Conservation (phyloP, 2,797 vertebrate genomes). For the Lutra lutra region DNA sequence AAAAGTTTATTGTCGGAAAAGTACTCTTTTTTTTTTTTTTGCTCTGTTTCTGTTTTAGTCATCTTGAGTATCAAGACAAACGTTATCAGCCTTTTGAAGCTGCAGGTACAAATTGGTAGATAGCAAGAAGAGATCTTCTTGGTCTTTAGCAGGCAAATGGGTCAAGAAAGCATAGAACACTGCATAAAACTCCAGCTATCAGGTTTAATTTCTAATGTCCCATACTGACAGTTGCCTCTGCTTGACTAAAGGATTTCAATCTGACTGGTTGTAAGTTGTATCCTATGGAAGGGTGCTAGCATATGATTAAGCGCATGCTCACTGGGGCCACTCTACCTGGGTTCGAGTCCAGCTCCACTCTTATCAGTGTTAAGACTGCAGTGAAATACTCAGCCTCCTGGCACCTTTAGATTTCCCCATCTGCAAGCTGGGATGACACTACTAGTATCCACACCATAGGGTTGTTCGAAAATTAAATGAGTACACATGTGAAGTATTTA, state of each 20-base stretch:
- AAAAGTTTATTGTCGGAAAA: not conserved
- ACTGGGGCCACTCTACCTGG: not conserved
- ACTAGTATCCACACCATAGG: not conserved
- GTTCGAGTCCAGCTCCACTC: not conserved
- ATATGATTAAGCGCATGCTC: not conserved
- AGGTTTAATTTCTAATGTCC: not conserved
- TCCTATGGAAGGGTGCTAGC: not conserved
- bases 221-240: not conserved
- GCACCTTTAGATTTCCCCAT: not conserved
- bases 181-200: not conserved
- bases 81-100: not conserved
- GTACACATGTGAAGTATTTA: not conserved
- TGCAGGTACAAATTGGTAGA: not conserved
- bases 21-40: not conserved
- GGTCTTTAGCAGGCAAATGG: not conserved
- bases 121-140: not conserved
- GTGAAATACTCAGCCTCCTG: not conserved
- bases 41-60: not conserved
- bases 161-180: not conserved
- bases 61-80: not conserved
- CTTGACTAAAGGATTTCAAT: slow-evolving; percentile 21
- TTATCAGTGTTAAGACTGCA: not conserved
- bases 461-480: not conserved
- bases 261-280: not conserved
- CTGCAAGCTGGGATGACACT: not conserved